Base-by-base conservation (phyloP, 2,113 vertebrate genomes). In the Stercorarius parasiticus region DNA sequence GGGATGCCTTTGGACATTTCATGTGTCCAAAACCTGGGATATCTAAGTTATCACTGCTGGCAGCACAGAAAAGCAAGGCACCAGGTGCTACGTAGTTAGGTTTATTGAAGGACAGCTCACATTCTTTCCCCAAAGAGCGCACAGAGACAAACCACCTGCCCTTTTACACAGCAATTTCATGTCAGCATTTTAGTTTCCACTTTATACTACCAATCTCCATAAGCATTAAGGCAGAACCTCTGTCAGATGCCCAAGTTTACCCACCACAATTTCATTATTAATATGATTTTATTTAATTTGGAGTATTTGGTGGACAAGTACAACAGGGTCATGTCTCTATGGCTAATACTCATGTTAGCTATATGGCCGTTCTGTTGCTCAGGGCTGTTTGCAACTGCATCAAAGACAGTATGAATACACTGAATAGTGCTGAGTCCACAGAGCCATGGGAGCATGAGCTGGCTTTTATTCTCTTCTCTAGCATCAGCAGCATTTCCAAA, bases 401-500 rank as follows among this genome's bases (percentile, higher is more conserved):
- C 84, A 91, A 72, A 66, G 65, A 36, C 36, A 34, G 52, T 17
- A 30, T 76, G 87, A 96, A 90, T 90, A 86, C 50, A 78, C 38
- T 90, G 64, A 94, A 90, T 58, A 82, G 40, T 86, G 95, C 94
- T 93, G 96, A 96, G 86, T 73, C 58, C 77, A 96, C 95, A 94
- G 45, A 93, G 72, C 55, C 72, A 88, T 10, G 38, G 91, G 38
- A 81, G 64, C 1, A 0, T 78, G 76, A 96, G 67, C 79, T 92
- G 59, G 82, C 79, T 97, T 97, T 92, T 93, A 90, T 92, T 92
- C 62, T 93, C 70, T 86, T 83, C 64, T 62, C 59, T 81, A 74
- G 82, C 88, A 93, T 93, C 90, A 88, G 93, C 93, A 94, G 45
- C 85, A 86, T 96, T 97, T 93, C 69, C 80, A 93, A 97, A 56